Percentiles rank a stretch among this genome's conserved stretches.
Evolutionary conservation across 2,888 invertebrate genomes (phyloP).

Genomic region (Epinotia demarniana): DNA sequence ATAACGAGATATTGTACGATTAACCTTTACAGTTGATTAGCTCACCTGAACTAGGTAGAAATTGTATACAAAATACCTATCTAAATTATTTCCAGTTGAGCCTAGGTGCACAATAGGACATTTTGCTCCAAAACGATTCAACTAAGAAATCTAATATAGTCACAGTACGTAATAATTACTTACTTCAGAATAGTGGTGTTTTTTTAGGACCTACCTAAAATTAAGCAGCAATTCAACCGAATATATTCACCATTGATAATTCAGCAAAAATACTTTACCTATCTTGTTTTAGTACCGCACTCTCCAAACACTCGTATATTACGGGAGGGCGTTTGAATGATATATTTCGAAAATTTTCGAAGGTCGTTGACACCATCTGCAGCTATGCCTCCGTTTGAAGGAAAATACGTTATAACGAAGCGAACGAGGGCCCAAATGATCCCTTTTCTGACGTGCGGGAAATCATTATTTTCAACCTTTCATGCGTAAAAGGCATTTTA

Average conservation of each 20-base stretch:
- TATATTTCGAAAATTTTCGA: slow-evolving; percentile 19
- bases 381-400: slow-evolving; percentile 17
- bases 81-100: neutral
- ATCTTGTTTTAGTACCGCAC: slow-evolving; percentile 12
- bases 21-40: slow-evolving; percentile 8
- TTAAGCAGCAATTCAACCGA: too few species aligned
- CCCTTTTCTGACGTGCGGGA: slow-evolving; percentile 20
- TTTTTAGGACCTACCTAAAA: neutral
- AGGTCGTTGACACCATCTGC: slow-evolving; percentile 37
- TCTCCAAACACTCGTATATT: slow-evolving; percentile 17
- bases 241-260: neutral
- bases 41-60: neutral
- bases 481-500: slow-evolving; percentile 28
- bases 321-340: slow-evolving; percentile 9
- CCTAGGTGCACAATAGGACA: neutral
- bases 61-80: neutral
- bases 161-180: neutral
- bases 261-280: slow-evolving; percentile 2
- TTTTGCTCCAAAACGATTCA: neutral
- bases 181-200: neutral
- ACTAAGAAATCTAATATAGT: neutral
- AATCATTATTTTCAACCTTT: slow-evolving; percentile 38
- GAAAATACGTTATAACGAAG: slow-evolving; percentile 36
- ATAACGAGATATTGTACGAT: neutral
- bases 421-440: slow-evolving; percentile 29